These are phyloP conservation scores for Carlito syrichta DNA, from an alignment of 2,113 vertebrate species.

Conservation along the genomic window DNA sequence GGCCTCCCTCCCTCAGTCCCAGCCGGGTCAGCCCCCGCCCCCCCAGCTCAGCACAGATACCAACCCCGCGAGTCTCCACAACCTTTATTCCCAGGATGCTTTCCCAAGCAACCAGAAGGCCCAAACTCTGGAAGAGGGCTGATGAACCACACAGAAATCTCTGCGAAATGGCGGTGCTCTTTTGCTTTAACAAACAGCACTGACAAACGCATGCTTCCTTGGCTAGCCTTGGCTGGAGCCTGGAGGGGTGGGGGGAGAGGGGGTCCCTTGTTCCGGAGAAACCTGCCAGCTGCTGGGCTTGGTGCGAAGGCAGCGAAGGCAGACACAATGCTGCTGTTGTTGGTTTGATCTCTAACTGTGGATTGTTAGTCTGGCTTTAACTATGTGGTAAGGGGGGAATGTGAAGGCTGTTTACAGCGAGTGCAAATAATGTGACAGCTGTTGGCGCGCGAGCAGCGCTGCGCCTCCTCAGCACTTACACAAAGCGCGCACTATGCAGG, in stretches of 20 bases:
- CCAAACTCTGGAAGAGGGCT: conserved; percentile 2
- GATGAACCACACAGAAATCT: not conserved
- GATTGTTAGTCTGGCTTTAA: conserved; percentile 91
- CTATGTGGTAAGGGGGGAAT: conserved; percentile 87
- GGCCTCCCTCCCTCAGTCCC: not conserved
- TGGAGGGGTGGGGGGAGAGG: conserved; percentile 44
- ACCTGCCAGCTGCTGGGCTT: conserved; percentile 88
- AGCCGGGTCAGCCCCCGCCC: not conserved
- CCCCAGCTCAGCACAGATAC: not conserved
- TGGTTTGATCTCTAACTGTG: conserved; percentile 88
- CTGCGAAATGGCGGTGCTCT: conserved; percentile 63
- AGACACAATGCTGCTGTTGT: conserved; percentile 94
- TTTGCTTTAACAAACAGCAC: conserved; percentile 61
- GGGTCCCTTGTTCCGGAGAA: conserved; percentile 83
- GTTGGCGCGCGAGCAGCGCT: conserved; percentile 84
- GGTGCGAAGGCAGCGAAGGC: conserved; percentile 86
- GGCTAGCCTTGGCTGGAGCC: conserved; percentile 69
- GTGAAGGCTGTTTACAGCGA: conserved; percentile 92
- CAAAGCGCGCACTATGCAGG: conserved; percentile 82
- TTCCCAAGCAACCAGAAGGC: not conserved
- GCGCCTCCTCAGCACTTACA: conserved; percentile 80
- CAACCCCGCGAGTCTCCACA: not conserved
- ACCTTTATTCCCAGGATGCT: conserved; percentile 16
- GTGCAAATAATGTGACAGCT: conserved; percentile 95
- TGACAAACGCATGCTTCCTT: conserved; percentile 65